Evolutionary conservation across 2,797 vertebrate species (phyloP), one percentile per base, ranked within the genome.

Genomic region (Eurystomus glaucurus): DNA sequence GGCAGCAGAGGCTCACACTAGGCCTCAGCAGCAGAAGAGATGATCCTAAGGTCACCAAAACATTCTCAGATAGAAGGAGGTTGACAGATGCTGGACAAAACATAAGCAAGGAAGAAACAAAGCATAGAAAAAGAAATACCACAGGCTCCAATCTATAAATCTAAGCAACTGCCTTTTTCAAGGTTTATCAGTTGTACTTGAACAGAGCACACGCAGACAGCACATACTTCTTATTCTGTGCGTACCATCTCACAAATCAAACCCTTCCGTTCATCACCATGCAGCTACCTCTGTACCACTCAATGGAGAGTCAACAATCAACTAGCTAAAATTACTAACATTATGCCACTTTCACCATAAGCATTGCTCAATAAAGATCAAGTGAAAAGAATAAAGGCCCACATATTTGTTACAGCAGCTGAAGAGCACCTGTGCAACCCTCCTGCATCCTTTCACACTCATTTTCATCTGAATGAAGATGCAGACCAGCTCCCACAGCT

Each of bases 211-310:
- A 3, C 2, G 41, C 51, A 31, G 31, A 6, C 15, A 39, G 74
- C 25, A 61, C 54, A 6, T 8, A 1, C 0, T 0, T 1, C 1
- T 29, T 29, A 31, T 11, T 26, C 26, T 5, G 14, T 0, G 0
- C 11, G 31, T 20, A 29, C 18, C 17, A 21, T 15, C 43, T 16
- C 1, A 8, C 29, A 75, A 7, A 87, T 10, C 26, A 55, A 57
- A 18, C 9, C 20, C 33, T 8, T 88, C n/a, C 69, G 58, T 46
- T 26, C 41, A 28, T 43, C 57, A 5, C 23, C 0, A 0, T 33
- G 70, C 41, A 79, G 50, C 37, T 23, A 50, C n/a, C 50, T 23
- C 48, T 5, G 31, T 79, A 16, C n/a, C 50, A 46, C 21, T 31
- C 43, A 28, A 1, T 0, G 2, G 33, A 50, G 39, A 29, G 41